Conservation (phyloP, 30 jellyfish, hydroid and myxozoan species). For the Cassiopea xamachana region DNA sequence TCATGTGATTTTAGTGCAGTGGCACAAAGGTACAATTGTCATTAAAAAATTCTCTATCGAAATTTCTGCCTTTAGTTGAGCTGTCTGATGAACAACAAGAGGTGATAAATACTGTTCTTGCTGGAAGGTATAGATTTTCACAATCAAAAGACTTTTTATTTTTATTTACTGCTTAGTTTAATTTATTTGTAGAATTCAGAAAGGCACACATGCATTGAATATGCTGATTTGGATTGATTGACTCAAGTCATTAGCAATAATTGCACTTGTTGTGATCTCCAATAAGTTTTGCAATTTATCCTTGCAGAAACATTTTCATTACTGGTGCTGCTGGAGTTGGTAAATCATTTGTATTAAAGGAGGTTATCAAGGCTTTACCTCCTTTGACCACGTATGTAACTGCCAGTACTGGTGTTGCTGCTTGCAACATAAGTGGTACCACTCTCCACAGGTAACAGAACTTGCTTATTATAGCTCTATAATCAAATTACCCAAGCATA, state of each 20-base stretch:
- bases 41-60: neutral
- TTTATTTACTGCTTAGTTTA: too few species aligned
- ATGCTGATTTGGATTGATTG: too few species aligned
- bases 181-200: too few species aligned
- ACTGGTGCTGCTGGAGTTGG: slow-evolving; percentile 96
- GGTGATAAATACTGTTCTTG: slow-evolving; percentile 17
- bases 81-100: slow-evolving; percentile 52
- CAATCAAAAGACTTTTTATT: neutral
- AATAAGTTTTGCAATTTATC: neutral
- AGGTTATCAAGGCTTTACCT: slow-evolving; percentile 61
- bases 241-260: too few species aligned
- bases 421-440: slow-evolving; percentile 81
- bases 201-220: too few species aligned
- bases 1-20: too few species aligned
- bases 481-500: too few species aligned
- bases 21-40: neutral
- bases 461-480: too few species aligned
- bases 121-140: slow-evolving; percentile 18
- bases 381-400: slow-evolving; percentile 55
- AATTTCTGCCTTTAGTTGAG: neutral
- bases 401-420: slow-evolving; percentile 95
- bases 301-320: slow-evolving; percentile 62
- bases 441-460: slow-evolving; percentile 76
- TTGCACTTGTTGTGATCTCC: too few species aligned
- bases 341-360: slow-evolving; percentile 64